phyloP scores from a whole-genome alignment of 2,113 vertebrate genomes.

The Oncorhynchus masou region DNA sequence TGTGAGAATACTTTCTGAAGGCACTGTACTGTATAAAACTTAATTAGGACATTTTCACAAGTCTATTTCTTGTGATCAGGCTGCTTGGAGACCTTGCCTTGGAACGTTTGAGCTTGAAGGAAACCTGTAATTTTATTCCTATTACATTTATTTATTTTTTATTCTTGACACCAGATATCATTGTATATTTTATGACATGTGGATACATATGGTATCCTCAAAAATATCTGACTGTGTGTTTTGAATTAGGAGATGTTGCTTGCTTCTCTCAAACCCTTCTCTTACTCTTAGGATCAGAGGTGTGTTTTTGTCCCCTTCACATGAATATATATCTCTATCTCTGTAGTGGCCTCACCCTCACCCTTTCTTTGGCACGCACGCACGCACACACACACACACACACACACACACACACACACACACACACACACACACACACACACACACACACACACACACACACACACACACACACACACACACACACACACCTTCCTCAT shows the following conservation, averaged over 20 bases:
- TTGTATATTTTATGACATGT: no score
- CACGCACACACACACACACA: neutral
- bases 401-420: slow-evolving; percentile 5
- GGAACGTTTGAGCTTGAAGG: neutral
- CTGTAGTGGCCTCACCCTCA: neutral
- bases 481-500: slow-evolving; percentile 17
- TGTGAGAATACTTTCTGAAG: no score
- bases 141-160: no score
- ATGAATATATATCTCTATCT: neutral
- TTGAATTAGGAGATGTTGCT: no score
- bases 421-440: slow-evolving; percentile 7
- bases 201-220: no score
- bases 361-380: neutral
- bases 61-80: no score
- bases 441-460: slow-evolving; percentile 35
- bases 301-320: neutral
- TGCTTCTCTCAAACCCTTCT: neutral
- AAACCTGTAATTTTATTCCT: no score
- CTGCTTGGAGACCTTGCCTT: neutral
- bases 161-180: no score
- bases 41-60: no score
- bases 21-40: no score
- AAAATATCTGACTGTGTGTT: no score
- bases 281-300: neutral
- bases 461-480: slow-evolving; percentile 66